Percentiles rank a stretch among this genome's conserved stretches.
phyloP scores from a whole-genome alignment of 53 echinoderm and acorn worm species.

The Hippasteria phrygiana region DNA sequence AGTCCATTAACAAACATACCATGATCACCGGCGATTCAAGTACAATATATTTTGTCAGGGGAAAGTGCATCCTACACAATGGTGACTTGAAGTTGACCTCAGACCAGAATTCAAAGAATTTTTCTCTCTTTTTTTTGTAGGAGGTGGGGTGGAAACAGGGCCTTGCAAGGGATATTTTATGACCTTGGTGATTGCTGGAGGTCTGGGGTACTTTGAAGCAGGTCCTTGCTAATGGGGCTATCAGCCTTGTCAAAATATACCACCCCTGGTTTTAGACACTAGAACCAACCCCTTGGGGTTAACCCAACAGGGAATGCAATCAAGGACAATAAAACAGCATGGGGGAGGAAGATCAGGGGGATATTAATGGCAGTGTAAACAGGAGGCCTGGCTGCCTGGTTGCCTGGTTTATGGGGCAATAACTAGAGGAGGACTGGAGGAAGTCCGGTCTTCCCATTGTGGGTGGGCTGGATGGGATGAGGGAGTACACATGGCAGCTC shows the following conservation, averaged over 20 bases:
- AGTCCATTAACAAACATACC: too few species aligned
- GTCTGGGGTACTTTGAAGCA: not conserved
- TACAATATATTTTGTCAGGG: too few species aligned
- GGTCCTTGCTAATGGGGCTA: slow-evolving; percentile 7
- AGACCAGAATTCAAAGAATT: too few species aligned
- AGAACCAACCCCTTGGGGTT: not conserved
- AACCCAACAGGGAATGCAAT: not conserved
- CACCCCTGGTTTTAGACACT: not conserved
- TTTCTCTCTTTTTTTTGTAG: not conserved
- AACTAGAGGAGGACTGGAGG: not conserved
- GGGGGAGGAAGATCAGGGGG: not conserved
- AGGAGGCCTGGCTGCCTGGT: slow-evolving; percentile 1
- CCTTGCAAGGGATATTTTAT: not conserved
- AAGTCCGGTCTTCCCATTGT: not conserved
- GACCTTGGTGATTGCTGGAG: not conserved
- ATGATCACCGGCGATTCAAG: too few species aligned
- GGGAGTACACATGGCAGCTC: too few species aligned
- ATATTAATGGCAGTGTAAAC: slow-evolving; percentile 19
- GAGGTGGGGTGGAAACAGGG: not conserved
- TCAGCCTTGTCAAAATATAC: slow-evolving; percentile 51
- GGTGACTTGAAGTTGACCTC: too few species aligned
- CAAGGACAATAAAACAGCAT: slow-evolving; percentile 2
- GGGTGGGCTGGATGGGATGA: slow-evolving; percentile 43
- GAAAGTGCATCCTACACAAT: too few species aligned
- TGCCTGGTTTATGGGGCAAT: not conserved